Conservation (phyloP, 37 sponge, comb jelly and placozoan genomes). For the Spongia lamella region DNA sequence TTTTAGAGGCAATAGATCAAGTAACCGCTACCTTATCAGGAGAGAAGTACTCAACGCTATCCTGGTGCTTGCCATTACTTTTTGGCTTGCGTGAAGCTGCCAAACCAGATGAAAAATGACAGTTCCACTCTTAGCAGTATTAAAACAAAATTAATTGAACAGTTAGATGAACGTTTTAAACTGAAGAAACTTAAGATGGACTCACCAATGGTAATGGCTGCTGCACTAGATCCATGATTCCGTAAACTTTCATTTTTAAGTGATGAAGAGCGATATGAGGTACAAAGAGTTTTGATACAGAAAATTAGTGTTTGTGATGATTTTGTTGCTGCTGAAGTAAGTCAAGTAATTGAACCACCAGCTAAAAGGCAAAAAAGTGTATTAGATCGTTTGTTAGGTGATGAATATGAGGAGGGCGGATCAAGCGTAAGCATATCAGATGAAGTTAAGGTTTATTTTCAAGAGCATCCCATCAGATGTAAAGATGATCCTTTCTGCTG, state of each 20-base stretch:
- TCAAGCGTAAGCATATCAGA: no score
- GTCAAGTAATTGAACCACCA: not conserved
- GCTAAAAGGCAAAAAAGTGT: not conserved
- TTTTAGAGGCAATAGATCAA: not conserved
- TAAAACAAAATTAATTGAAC: not conserved
- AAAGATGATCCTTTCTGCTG: not conserved
- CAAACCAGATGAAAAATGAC: not conserved
- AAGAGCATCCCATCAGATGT: not conserved
- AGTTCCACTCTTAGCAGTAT: not conserved
- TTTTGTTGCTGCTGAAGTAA: not conserved
- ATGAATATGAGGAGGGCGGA: not conserved
- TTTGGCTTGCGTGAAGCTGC: not conserved
- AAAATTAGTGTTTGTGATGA: not conserved
- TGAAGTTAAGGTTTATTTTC: not conserved
- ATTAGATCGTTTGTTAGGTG: conserved; percentile 4
- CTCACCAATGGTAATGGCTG: not conserved
- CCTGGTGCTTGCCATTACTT: conserved; percentile 1
- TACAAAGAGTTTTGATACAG: not conserved
- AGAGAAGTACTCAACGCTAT: conserved; percentile 8
- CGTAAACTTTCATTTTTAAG: not conserved
- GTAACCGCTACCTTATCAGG: not conserved
- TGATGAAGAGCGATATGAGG: not conserved
- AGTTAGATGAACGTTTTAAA: not conserved
- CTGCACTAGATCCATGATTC: conserved; percentile 2
- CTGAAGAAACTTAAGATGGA: not conserved